A percentile compares a stretch with the other conserved stretches of the same genome.
phyloP scores from a whole-genome alignment of 1,140 invertebrate species.

The Trichonephila clavipes region DNA sequence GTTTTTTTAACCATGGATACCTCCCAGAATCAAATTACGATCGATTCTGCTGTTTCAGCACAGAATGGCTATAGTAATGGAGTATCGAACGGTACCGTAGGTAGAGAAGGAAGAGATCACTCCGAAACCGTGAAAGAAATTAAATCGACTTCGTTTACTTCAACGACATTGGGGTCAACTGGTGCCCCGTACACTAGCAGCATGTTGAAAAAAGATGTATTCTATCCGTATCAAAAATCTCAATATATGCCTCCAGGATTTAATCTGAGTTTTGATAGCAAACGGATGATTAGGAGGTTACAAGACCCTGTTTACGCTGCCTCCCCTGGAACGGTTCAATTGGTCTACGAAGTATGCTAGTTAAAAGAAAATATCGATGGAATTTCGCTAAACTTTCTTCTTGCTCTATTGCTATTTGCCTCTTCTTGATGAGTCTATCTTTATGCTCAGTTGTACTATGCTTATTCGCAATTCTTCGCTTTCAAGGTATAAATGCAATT shows the following conservation, averaged over 20 bases:
- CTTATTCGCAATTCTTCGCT: slow-evolving; percentile 41
- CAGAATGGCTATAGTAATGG: slow-evolving; percentile 29
- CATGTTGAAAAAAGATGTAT: slow-evolving; percentile 65
- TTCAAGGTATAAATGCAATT: slow-evolving; percentile 29
- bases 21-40: slow-evolving; percentile 17
- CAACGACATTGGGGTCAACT: background rate
- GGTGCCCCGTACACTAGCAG: background rate
- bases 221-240: slow-evolving; percentile 77
- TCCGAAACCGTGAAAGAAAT: slow-evolving; percentile 24
- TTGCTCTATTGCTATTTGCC: slow-evolving; percentile 59
- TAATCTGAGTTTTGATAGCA: slow-evolving; percentile 76
- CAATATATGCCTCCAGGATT: slow-evolving; percentile 75
- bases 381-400: slow-evolving; percentile 17
- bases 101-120: background rate
- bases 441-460: slow-evolving; percentile 30
- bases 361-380: slow-evolving; percentile 26
- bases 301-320: slow-evolving; percentile 75
- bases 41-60: background rate
- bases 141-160: background rate
- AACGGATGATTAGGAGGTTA: slow-evolving; percentile 75
- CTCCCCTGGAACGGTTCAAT: slow-evolving; percentile 73
- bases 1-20: slow-evolving; percentile 38
- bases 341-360: slow-evolving; percentile 76
- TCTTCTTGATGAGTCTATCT: slow-evolving; percentile 11
- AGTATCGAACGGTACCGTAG: slow-evolving; percentile 4